Percentiles rank a stretch among this genome's conserved stretches.
phyloP scores from a whole-genome alignment of 2,888 invertebrate genomes.

The Caenorhabditis drosophilae region DNA sequence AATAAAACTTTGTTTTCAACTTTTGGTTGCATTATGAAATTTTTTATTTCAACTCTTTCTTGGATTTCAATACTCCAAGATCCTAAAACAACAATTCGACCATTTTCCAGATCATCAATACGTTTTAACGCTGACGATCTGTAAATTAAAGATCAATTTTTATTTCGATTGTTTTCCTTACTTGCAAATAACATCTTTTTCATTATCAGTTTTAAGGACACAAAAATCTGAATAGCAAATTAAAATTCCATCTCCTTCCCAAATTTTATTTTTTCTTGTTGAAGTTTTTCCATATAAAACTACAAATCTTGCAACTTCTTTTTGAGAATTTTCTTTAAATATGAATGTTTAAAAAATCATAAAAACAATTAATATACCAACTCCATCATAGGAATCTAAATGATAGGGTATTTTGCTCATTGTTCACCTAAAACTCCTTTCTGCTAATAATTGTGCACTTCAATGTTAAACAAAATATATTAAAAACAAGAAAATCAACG shows the following conservation, averaged over 20 bases:
- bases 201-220: conserved; percentile 39
- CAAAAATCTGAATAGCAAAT: conserved; percentile 30
- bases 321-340: conserved; percentile 6
- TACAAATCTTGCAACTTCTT: conserved; percentile 42
- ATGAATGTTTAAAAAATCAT: neutral
- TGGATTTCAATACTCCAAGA: conserved; percentile 50
- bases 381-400: conserved; percentile 6
- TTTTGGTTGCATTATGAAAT: too few species aligned
- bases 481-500: neutral
- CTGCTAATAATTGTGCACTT: neutral
- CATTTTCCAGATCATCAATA: conserved; percentile 44
- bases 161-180: conserved; percentile 6
- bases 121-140: conserved; percentile 40
- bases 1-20: too few species aligned
- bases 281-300: conserved; percentile 53
- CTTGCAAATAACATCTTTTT: conserved; percentile 33
- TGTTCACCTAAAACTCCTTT: too few species aligned
- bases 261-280: conserved; percentile 57
- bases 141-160: conserved; percentile 1
- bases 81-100: conserved; percentile 44
- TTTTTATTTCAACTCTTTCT: conserved; percentile 10
- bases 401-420: conserved; percentile 3
- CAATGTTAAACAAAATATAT: neutral
- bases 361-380: neutral
- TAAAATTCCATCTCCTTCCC: conserved; percentile 55